Base-by-base conservation (phyloP, 2,797 vertebrate species). In the Sebastolobus altivelis region DNA sequence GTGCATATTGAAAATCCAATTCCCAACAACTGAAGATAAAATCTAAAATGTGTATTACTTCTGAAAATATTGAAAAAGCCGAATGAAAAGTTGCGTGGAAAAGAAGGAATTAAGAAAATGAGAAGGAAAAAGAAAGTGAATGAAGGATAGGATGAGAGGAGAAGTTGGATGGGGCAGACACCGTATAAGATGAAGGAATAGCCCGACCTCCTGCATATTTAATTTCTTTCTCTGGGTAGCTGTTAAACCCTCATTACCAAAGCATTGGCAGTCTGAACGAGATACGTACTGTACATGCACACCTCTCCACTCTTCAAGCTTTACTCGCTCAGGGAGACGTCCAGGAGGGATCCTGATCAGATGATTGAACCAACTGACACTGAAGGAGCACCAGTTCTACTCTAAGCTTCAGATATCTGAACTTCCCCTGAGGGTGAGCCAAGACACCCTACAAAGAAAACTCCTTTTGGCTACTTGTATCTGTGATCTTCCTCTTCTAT, bases 161-260 rank as follows among this genome's bases (percentile, higher is more conserved):
- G 49, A 22, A 7, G 22, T 35, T 71, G 11, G 38, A 46, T 35
- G 16, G 16, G 61, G 33, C 54, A 52, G 70, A 75, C 6, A 29
- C 8, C 25, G 6, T 55, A 65, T 68, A 69, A 29, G 25, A 88
- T 72, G 37, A 71, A 37, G 61, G 20, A 55, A 52, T 60, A 63
- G 6, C 10, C 31, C 11, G 35, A 71, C 35, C 75, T 79, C 16
- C 31, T 78, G 63, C 62, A 80, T 85, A 77, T 77, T 82, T 46
- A 22, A 87, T 67, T 38, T 65, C 5, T 65, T 77, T 80, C 22
- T 61, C 54, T 59, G 38, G 59, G n/a, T 56, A 38, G 31, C 20
- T 59, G 33, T 74, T 84, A 40, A 72, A 65, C 43, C 55, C 60
- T 65, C 22, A 72, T 83, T 69, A 69, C 68, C 25, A 65, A 38